Conservation (phyloP, 2,888 invertebrate genomes). For the Frankliniella fusca region DNA sequence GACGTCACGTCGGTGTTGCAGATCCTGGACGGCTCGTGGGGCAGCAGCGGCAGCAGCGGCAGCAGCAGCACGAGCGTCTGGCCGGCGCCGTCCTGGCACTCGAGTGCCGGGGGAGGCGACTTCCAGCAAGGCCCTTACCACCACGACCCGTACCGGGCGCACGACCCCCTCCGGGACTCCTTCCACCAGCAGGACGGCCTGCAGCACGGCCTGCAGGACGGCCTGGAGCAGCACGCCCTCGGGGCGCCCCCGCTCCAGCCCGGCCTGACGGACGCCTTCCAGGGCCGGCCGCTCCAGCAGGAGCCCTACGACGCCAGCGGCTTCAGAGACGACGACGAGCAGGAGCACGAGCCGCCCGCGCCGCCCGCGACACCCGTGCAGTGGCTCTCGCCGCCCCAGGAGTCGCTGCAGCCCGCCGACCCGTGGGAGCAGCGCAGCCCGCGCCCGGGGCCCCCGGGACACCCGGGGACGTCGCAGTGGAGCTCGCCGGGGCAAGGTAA, state of each 20-base stretch:
- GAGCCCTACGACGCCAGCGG: constrained; percentile 8
- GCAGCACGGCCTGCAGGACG: too few species aligned
- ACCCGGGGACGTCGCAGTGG: not conserved
- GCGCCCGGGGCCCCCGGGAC: not conserved
- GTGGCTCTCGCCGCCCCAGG: constrained; percentile 7
- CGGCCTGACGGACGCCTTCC: not conserved
- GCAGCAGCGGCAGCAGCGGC: not conserved
- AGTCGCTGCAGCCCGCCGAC: not conserved
- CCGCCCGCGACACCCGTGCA: not conserved
- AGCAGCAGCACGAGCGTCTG: not conserved
- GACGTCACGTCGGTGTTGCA: not conserved
- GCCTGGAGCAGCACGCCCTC: too few species aligned
- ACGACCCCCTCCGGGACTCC: too few species aligned
- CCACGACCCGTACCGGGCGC: not conserved
- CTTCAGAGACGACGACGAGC: not conserved
- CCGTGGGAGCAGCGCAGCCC: not conserved
- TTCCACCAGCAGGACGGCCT: too few species aligned
- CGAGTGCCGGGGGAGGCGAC: not conserved
- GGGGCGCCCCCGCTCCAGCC: too few species aligned
- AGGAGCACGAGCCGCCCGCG: not conserved
- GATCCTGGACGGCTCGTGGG: not conserved
- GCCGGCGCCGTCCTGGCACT: not conserved
- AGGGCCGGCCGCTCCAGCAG: not conserved
- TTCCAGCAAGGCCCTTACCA: not conserved
- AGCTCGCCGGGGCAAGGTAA: not conserved